A percentile compares a stretch with the other conserved stretches of the same genome.
These are phyloP conservation scores for Neoascia interrupta DNA, from an alignment of 2,888 invertebrate species.

Conservation along the genomic window DNA sequence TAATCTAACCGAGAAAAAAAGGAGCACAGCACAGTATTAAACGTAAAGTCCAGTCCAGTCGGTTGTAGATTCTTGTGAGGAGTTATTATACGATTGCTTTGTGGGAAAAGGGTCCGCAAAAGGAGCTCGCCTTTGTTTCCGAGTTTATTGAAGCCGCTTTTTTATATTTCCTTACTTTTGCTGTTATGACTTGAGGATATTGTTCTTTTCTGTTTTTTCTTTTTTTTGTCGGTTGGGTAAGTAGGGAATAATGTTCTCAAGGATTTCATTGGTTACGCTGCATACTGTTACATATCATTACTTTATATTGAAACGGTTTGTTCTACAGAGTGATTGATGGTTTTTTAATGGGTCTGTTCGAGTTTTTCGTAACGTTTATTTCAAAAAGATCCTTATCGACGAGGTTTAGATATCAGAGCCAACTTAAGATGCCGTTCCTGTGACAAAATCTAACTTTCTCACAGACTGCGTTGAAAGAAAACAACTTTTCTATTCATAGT, in stretches of 20 bases:
- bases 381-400: no score
- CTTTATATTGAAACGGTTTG: conserved; percentile 26
- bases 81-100: neutral
- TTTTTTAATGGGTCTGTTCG: conserved; percentile 5
- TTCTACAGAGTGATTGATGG: conserved; percentile 18
- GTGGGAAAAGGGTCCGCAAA: neutral
- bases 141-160: conserved; percentile 5
- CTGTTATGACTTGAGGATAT: conserved; percentile 5
- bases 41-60: neutral
- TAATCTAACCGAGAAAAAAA: conserved; percentile 3
- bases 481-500: no score
- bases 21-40: conserved; percentile 2
- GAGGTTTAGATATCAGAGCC: no score
- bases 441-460: no score
- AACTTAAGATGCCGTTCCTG: no score
- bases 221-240: neutral
- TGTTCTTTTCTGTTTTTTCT: neutral
- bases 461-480: no score
- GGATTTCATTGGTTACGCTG: conserved; percentile 20
- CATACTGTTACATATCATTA: conserved; percentile 31
- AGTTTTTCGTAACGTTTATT: no score
- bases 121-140: conserved; percentile 35
- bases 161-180: neutral
- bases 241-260: conserved; percentile 27
- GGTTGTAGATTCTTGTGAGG: neutral